Percentiles rank a stretch among this genome's conserved stretches.
These are phyloP conservation scores for Excalfactoria chinensis DNA, from an alignment of 2,113 vertebrate species.

Conservation along the genomic window DNA sequence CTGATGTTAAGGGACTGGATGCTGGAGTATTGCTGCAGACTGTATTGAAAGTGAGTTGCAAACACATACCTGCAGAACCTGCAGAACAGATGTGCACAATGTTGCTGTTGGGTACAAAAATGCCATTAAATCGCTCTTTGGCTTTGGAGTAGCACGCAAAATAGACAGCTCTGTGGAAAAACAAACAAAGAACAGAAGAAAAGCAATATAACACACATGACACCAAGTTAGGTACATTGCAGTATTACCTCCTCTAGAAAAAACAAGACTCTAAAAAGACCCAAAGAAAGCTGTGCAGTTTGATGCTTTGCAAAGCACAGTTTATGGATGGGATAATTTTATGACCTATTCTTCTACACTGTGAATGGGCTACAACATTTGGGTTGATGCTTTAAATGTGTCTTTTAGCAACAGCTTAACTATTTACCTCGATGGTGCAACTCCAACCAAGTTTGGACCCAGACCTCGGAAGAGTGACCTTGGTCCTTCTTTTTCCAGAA, in stretches of 20 bases:
- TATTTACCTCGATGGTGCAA: constrained; percentile 94
- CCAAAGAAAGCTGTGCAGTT: not conserved
- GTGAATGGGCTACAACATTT: not conserved
- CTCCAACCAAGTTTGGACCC: constrained; percentile 96
- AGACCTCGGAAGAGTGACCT: constrained; percentile 94
- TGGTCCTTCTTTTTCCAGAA: constrained; percentile 97
- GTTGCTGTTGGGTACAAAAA: constrained; percentile 94
- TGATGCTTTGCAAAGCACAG: not conserved
- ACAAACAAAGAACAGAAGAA: not conserved
- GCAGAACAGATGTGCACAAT: constrained; percentile 92
- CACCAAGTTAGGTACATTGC: not conserved
- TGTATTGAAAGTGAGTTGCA: not conserved
- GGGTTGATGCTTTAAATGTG: not conserved
- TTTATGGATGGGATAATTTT: not conserved
- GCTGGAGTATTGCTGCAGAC: not conserved
- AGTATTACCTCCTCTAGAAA: not conserved
- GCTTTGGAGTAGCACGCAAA: constrained; percentile 96
- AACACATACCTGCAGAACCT: constrained; percentile 89
- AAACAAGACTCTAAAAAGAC: not conserved
- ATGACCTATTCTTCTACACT: not conserved
- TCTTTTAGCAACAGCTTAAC: not conserved
- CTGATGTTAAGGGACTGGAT: not conserved
- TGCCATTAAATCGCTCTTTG: constrained; percentile 90
- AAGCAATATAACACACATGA: not conserved
- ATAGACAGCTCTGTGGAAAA: constrained; percentile 89